These are phyloP conservation scores for Steromphala cineraria DNA, from an alignment of 2,888 invertebrate genomes.

Conservation along the genomic window DNA sequence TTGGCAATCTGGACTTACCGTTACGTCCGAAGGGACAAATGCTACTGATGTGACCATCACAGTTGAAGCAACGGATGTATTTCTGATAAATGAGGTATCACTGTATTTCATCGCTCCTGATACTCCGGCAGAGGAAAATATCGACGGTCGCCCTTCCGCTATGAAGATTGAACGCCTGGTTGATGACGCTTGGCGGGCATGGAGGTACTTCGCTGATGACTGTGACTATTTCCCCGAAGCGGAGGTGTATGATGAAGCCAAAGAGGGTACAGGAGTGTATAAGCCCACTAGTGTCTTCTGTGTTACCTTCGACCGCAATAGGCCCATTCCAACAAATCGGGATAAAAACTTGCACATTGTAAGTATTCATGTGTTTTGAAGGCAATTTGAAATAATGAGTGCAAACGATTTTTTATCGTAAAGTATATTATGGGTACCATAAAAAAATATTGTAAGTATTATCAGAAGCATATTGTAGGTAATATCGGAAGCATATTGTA, in stretches of 20 bases:
- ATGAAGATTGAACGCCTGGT: conserved; percentile 37
- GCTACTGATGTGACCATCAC: conserved; percentile 24
- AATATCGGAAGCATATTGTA: no score
- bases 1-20: conserved; percentile 43
- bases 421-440: no score
- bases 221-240: conserved; percentile 27
- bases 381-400: no score
- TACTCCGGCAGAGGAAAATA: background rate
- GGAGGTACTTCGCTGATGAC: conserved; percentile 38
- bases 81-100: conserved; percentile 35
- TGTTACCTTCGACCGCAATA: no score
- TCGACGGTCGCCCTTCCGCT: conserved; percentile 42
- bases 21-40: background rate
- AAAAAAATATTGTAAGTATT: no score
- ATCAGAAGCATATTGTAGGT: no score
- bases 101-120: conserved; percentile 37
- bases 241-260: background rate
- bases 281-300: background rate
- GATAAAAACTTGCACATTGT: no score
- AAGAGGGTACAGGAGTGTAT: background rate
- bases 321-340: no score
- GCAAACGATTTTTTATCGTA: no score
- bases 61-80: conserved; percentile 34
- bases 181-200: conserved; percentile 28
- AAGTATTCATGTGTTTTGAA: no score